Evolutionary conservation across 1,140 invertebrate genomes (phyloP), one percentile per base, ranked within the genome.

Genomic region (Lepidurus couesii): DNA sequence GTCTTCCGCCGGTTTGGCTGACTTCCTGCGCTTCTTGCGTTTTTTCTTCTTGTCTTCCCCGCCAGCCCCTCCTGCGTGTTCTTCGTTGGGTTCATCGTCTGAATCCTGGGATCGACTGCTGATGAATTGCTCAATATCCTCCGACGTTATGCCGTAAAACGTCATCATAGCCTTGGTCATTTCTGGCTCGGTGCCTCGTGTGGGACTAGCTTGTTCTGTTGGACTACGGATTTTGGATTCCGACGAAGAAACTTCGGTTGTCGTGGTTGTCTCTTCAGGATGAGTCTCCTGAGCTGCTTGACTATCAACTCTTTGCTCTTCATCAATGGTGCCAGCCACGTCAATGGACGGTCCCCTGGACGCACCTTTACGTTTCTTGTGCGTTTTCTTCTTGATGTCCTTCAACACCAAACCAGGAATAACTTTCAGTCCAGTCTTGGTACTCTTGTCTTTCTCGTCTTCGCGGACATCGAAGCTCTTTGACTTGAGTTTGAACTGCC

Each of bases 11-110:
- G 77, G 47, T 42, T 81, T 82, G 16, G 80, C 53, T 7, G 75
- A 79, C 47, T 80, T 80, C 80, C 78, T 85, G 83, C 80, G 85
- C 77, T 82, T 85, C 83, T 84, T 80, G 83, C 84, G 73, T 82
- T 84, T 84, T 86, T 85, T 88, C 81, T 87, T 89, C 81, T 86
- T 88, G 80, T 44, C 42, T 42, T 34, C 77, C 47, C 75, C 42
- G 34, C 65, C 44, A 8, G 78, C 80, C 16, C 77, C 24, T 75
- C 79, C 77, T 16, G 76, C 77, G 43, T 75, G 42, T 74, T 79
- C 80, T 65, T 65, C 16, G 53, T 65, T 65, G 6, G 73, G 77
- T 5, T 78, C 76, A 34, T 73, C 76, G 26, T 77, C 76, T 13
- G 75, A 77, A 34, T 75, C 79, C 5, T 80, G 75, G 7, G 75